phyloP scores from a whole-genome alignment of 30 jellyfish, hydroid and myxozoan genomes.

The Catostylus mosaicus region DNA sequence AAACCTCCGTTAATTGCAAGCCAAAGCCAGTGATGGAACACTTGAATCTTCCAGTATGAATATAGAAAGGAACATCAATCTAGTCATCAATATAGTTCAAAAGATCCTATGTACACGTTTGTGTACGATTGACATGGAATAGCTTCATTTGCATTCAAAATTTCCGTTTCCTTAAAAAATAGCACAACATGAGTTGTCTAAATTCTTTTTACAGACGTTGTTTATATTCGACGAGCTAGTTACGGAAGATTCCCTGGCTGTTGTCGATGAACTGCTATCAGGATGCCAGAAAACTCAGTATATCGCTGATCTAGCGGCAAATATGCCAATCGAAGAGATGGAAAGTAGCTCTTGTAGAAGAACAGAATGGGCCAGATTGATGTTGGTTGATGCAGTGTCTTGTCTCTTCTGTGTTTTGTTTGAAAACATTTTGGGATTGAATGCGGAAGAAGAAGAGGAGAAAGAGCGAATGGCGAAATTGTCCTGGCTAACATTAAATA shows the following conservation, averaged over 20 bases:
- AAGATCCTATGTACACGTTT: too few relatives aligned
- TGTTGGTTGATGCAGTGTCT: constrained; percentile 37
- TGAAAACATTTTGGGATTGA: constrained; percentile 5
- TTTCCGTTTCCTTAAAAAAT: too few relatives aligned
- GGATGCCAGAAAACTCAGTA: constrained; percentile 30
- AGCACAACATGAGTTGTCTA: too few relatives aligned
- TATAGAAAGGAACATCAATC: too few relatives aligned
- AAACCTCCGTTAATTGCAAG: too few relatives aligned
- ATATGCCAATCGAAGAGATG: constrained; percentile 2
- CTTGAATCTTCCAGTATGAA: too few relatives aligned
- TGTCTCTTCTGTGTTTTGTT: constrained; percentile 29
- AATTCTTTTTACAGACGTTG: constrained; percentile 12
- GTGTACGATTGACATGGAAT: too few relatives aligned
- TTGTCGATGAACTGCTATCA: background rate
- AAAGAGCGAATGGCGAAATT: constrained; percentile 25
- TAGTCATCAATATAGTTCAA: too few relatives aligned
- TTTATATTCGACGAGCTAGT: constrained; percentile 18
- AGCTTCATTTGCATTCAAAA: too few relatives aligned
- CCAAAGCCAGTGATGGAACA: too few relatives aligned
- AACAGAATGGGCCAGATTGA: constrained; percentile 19
- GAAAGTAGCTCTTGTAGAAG: background rate
- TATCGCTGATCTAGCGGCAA: constrained; percentile 11
- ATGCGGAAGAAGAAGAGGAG: constrained; percentile 6
- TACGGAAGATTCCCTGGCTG: background rate
- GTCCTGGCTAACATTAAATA: constrained; percentile 21